Percentiles rank a stretch among this genome's conserved stretches.
phyloP scores from a whole-genome alignment of 2,888 invertebrate species.

The Drosophila paranaensis region DNA sequence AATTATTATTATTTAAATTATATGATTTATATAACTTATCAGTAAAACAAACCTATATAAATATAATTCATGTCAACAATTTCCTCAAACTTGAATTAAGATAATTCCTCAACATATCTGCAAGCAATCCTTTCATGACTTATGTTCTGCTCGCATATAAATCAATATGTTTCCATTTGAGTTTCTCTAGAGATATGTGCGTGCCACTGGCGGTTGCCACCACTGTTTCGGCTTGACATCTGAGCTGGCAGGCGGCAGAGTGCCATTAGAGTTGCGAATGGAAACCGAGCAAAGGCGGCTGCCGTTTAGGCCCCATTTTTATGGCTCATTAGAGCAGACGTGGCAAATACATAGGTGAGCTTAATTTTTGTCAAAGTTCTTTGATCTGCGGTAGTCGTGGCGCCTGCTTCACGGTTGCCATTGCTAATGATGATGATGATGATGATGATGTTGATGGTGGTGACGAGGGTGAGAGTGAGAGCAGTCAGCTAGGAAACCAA shows the following conservation, averaged over 20 bases:
- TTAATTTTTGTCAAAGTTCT: slow-evolving; percentile 69
- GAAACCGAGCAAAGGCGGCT: slow-evolving; percentile 17
- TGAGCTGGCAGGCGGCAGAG: slow-evolving; percentile 30
- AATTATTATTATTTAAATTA: too few species aligned
- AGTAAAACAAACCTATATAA: too few species aligned
- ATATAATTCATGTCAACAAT: too few species aligned
- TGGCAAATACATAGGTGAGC: slow-evolving; percentile 70
- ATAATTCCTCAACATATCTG: not conserved
- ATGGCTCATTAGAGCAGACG: slow-evolving; percentile 78
- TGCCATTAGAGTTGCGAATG: slow-evolving; percentile 45
- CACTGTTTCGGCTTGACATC: slow-evolving; percentile 19
- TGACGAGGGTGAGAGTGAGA: slow-evolving; percentile 18
- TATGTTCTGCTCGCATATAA: not conserved
- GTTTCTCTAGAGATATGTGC: not conserved
- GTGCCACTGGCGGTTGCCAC: not conserved
- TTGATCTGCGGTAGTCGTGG: slow-evolving; percentile 56
- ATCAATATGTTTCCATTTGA: not conserved
- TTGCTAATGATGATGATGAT: slow-evolving; percentile 31
- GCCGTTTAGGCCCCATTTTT: slow-evolving; percentile 67
- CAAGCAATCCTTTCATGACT: not conserved
- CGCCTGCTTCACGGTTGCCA: slow-evolving; percentile 6
- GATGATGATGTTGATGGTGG: slow-evolving; percentile 29
- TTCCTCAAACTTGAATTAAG: not conserved
- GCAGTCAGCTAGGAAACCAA: slow-evolving; percentile 17
- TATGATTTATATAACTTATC: too few species aligned